Evolutionary conservation across 2,797 vertebrate species (phyloP).

Genomic region (Rousettus madagascariensis): DNA sequence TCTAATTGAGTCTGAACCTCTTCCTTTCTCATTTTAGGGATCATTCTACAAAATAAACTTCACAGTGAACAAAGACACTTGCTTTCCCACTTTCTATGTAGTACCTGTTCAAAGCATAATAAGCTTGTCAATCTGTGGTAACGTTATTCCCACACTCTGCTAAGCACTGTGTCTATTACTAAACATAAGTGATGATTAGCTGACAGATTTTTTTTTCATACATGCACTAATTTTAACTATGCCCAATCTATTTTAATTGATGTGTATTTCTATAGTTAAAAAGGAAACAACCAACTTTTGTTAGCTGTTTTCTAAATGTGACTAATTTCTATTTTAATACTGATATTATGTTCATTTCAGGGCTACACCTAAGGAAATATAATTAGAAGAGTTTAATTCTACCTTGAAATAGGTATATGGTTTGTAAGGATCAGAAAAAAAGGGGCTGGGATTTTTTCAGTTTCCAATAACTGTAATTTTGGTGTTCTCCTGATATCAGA

Average conservation of each 20-base stretch:
- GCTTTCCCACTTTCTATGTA: slow-evolving; percentile 21
- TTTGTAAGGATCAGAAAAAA: slow-evolving; percentile 37
- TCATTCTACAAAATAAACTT: slow-evolving; percentile 17
- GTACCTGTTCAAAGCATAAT: slow-evolving; percentile 57
- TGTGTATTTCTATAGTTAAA: slow-evolving; percentile 44
- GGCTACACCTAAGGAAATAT: slow-evolving; percentile 38
- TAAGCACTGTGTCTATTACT: slow-evolving; percentile 51
- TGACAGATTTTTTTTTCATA: slow-evolving; percentile 42
- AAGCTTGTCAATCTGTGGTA: slow-evolving; percentile 67
- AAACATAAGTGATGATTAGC: slow-evolving; percentile 3
- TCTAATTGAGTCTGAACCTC: slow-evolving; percentile 51
- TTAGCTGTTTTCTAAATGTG: slow-evolving; percentile 49
- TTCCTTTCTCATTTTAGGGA: slow-evolving; percentile 45
- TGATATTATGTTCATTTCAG: slow-evolving; percentile 33
- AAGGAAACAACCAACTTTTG: not conserved
- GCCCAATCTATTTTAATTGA: slow-evolving; percentile 51
- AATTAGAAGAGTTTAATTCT: slow-evolving; percentile 59
- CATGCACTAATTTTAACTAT: slow-evolving; percentile 42
- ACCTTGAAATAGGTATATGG: slow-evolving; percentile 22
- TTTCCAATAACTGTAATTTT: slow-evolving; percentile 68
- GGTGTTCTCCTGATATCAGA: slow-evolving; percentile 5
- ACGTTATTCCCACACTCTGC: slow-evolving; percentile 54
- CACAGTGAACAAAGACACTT: slow-evolving; percentile 50
- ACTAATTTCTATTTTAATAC: slow-evolving; percentile 51
- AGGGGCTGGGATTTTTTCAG: not conserved